Conservation (phyloP, 1,140 invertebrate genomes). For the Potamilus streckersoni region DNA sequence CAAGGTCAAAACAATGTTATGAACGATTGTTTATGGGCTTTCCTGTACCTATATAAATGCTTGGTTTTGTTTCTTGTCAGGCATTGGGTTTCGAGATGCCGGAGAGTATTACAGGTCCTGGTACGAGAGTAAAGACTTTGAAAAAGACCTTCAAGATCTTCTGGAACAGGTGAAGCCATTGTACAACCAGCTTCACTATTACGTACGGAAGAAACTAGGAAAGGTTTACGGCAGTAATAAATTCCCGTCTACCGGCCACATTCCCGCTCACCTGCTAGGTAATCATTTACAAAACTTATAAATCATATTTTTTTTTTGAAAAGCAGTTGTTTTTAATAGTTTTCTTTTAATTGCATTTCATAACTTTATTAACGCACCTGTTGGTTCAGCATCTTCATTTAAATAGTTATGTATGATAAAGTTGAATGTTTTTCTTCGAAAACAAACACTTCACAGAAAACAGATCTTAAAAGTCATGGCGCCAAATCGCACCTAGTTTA, state of each 20-base stretch:
- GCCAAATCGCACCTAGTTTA: no score
- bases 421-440: no score
- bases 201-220: slow-evolving; percentile 84
- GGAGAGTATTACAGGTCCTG: slow-evolving; percentile 50
- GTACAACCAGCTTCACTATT: slow-evolving; percentile 90
- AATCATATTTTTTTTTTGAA: no score
- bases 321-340: no score
- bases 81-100: slow-evolving; percentile 40
- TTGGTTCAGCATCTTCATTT: no score
- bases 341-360: no score
- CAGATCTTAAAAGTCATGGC: no score
- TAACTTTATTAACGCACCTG: no score
- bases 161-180: slow-evolving; percentile 88
- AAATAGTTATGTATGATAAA: no score
- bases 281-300: slow-evolving; percentile 23
- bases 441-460: no score
- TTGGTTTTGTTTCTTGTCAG: not conserved
- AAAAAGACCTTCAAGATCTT: slow-evolving; percentile 78
- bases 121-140: slow-evolving; percentile 62
- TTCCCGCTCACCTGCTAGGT: slow-evolving; percentile 73
- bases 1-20: not conserved
- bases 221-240: slow-evolving; percentile 70
- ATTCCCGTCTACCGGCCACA: slow-evolving; percentile 62
- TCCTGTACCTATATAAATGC: not conserved
- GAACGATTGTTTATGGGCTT: not conserved